These are phyloP conservation scores for Holothuria glaberrima DNA, from an alignment of 35 echinoderm and acorn worm genomes.

Conservation along the genomic window DNA sequence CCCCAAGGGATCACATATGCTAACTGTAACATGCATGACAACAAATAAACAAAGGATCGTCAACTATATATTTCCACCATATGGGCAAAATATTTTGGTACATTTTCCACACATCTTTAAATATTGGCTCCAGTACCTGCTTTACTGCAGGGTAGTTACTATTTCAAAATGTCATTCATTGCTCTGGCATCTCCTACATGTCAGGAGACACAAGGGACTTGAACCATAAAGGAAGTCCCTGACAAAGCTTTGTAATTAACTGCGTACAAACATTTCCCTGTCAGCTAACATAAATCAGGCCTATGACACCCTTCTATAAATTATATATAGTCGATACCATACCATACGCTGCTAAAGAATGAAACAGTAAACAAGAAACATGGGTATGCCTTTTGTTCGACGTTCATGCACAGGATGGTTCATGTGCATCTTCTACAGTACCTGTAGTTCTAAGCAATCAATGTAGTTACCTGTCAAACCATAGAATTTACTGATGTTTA, in stretches of 20 bases:
- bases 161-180: neutral
- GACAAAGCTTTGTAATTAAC: conserved; percentile 7
- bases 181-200: neutral
- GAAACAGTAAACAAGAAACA: too few relatives aligned
- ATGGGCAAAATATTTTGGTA: conserved; percentile 22
- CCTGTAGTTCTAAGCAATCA: too few relatives aligned
- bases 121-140: neutral
- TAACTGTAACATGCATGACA: neutral
- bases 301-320: neutral
- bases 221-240: neutral
- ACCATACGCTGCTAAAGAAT: too few relatives aligned
- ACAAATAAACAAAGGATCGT: conserved; percentile 14
- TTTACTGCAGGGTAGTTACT: neutral
- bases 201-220: neutral
- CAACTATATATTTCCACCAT: neutral
- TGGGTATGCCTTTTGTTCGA: too few relatives aligned
- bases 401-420: too few relatives aligned
- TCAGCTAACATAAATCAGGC: neutral
- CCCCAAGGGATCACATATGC: neutral
- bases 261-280: neutral
- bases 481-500: too few relatives aligned
- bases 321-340: neutral
- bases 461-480: too few relatives aligned
- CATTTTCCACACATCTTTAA: neutral
- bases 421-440: too few relatives aligned